Conservation (phyloP, 2,888 invertebrate species). For the Arctia plantaginis region DNA sequence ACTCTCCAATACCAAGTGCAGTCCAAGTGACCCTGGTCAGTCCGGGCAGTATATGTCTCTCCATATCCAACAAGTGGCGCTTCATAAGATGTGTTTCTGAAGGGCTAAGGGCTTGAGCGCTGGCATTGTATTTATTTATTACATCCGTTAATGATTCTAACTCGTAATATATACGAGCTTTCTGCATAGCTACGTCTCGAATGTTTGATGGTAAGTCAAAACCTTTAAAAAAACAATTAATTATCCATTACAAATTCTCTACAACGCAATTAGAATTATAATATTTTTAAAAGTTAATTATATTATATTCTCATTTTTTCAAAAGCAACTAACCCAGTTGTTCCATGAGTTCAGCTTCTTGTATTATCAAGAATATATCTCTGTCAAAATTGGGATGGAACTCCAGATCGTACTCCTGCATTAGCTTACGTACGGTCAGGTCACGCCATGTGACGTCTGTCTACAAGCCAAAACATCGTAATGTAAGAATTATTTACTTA, state of each 20-base stretch:
- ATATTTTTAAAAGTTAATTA: not conserved
- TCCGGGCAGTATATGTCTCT: conserved; percentile 92
- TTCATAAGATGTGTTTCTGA: conserved; percentile 91
- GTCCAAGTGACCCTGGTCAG: conserved; percentile 94
- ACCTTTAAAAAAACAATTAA: conserved; percentile 54
- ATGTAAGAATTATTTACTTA: not conserved
- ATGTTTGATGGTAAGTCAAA: conserved; percentile 80
- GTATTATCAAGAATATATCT: conserved; percentile 89
- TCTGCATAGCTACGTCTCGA: conserved; percentile 87
- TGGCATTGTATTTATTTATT: conserved; percentile 88
- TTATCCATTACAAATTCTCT: not conserved
- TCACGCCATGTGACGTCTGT: conserved; percentile 89
- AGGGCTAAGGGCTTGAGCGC: conserved; percentile 88
- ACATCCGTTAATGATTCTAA: conserved; percentile 87
- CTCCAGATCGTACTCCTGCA: conserved; percentile 89
- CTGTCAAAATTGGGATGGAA: conserved; percentile 89
- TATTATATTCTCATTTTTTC: not conserved
- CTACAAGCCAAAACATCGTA: conserved; percentile 48
- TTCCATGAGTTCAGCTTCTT: conserved; percentile 92
- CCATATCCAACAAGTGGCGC: conserved; percentile 89
- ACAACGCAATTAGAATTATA: too few species aligned
- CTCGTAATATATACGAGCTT: conserved; percentile 88
- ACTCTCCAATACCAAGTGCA: conserved; percentile 93
- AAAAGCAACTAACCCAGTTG: conserved; percentile 84
- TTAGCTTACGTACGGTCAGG: conserved; percentile 88